These are phyloP conservation scores for Tragelaphus scriptus DNA, from an alignment of 2,113 vertebrate species.

Conservation along the genomic window DNA sequence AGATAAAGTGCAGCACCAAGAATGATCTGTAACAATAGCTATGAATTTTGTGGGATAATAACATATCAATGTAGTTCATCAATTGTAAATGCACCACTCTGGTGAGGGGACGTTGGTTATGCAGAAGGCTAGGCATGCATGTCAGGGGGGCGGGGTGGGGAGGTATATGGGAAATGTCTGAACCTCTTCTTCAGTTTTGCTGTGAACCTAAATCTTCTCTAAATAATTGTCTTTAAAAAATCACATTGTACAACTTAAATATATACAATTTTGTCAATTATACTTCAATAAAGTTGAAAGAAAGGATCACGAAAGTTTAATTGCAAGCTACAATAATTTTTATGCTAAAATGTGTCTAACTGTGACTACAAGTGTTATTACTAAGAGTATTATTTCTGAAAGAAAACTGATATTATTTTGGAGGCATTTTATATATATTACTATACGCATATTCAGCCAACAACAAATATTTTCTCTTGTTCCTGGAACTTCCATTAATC, in stretches of 20 bases:
- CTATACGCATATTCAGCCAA: not conserved
- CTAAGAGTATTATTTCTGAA: not conserved
- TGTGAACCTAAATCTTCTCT: not conserved
- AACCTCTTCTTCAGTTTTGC: not conserved
- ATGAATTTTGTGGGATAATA: not conserved
- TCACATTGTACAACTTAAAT: not conserved
- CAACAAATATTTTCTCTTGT: not conserved
- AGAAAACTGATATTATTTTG: not conserved
- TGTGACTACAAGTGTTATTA: not conserved
- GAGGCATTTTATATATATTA: not conserved
- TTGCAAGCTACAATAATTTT: not conserved
- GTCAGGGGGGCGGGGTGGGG: rapidly evolving
- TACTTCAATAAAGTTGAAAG: not conserved
- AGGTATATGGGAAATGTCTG: not conserved
- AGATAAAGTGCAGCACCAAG: not conserved
- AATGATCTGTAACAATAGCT: not conserved
- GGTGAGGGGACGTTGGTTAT: not conserved
- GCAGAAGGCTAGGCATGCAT: not conserved
- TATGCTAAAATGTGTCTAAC: not conserved
- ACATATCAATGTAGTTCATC: not conserved
- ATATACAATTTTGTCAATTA: not conserved
- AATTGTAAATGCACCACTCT: not conserved
- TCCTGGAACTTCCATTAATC: not conserved
- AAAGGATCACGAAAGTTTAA: not conserved
- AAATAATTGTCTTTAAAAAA: not conserved